phyloP scores from a whole-genome alignment of 2,113 vertebrate genomes.

The Seriola dumerili region DNA sequence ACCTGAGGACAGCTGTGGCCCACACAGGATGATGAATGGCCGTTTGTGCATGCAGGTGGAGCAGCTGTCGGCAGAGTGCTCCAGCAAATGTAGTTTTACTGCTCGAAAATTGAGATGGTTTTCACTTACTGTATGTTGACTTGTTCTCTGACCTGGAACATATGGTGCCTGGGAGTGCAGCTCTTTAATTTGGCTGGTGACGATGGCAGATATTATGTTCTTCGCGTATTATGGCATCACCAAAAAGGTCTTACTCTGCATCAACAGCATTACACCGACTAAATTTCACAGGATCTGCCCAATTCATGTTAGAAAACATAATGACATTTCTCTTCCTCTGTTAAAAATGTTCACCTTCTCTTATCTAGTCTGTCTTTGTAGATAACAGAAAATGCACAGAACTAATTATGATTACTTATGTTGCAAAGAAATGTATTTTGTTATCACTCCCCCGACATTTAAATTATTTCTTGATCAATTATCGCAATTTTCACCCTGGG shows the following conservation, averaged over 20 bases:
- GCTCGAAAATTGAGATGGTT: constrained; percentile 45
- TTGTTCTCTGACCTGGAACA: constrained; percentile 58
- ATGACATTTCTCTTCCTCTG: constrained; percentile 16
- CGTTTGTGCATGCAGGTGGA: constrained; percentile 49
- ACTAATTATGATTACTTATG: background rate
- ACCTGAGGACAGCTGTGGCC: constrained; percentile 63
- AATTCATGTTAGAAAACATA: constrained; percentile 25
- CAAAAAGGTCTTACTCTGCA: constrained; percentile 23
- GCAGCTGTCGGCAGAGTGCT: constrained; percentile 54
- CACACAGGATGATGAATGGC: constrained; percentile 61
- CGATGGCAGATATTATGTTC: constrained; percentile 51
- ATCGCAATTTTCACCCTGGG: background rate
- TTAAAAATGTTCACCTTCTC: background rate
- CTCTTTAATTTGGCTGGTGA: constrained; percentile 52
- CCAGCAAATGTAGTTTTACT: constrained; percentile 62
- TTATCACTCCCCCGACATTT: background rate
- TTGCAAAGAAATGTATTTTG: background rate
- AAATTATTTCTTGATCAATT: background rate
- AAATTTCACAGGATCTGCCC: constrained; percentile 26
- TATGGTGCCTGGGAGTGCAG: constrained; percentile 28
- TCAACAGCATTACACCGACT: constrained; percentile 12
- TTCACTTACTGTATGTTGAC: constrained; percentile 56
- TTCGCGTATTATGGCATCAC: constrained; percentile 46
- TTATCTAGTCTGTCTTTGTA: background rate
- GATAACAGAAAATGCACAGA: background rate